phyloP scores from a whole-genome alignment of 30 jellyfish, hydroid and myxozoan genomes.

The Phacellophora camtschatica region DNA sequence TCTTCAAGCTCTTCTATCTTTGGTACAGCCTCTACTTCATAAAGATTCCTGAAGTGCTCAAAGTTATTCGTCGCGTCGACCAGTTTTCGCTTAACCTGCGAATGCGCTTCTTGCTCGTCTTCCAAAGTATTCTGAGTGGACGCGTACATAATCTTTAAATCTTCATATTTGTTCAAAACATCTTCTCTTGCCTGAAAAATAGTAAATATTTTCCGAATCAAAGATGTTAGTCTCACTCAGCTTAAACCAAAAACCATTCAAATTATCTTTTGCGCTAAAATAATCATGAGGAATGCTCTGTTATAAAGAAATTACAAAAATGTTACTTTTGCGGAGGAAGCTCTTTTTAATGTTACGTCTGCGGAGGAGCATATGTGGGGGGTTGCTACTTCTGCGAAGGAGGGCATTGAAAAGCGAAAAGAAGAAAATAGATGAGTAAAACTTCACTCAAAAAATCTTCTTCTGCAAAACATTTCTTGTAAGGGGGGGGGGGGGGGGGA shows the following conservation, averaged over 20 bases:
- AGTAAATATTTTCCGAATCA: not conserved
- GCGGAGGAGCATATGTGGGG: too few relatives aligned
- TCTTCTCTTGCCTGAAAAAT: slow-evolving; percentile 33
- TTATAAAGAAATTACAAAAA: not conserved
- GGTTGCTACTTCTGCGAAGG: too few relatives aligned
- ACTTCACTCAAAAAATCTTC: too few relatives aligned
- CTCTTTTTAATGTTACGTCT: not conserved
- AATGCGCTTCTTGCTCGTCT: slow-evolving; percentile 59
- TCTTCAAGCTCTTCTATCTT: slow-evolving; percentile 66
- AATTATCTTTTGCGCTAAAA: too few relatives aligned
- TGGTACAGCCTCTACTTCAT: slow-evolving; percentile 78
- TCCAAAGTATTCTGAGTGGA: slow-evolving; percentile 42
- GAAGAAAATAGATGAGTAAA: too few relatives aligned
- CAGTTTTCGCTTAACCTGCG: slow-evolving; percentile 34
- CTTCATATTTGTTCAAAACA: slow-evolving; percentile 42
- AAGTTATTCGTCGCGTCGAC: slow-evolving; percentile 49
- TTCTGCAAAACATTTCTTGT: too few relatives aligned
- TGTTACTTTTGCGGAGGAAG: not conserved
- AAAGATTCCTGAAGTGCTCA: slow-evolving; percentile 55
- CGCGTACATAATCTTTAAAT: slow-evolving; percentile 26
- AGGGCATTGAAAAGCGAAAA: too few relatives aligned
- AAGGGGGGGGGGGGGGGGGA: too few relatives aligned
- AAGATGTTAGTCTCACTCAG: too few relatives aligned
- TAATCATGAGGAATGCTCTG: not conserved
- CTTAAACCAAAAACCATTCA: too few relatives aligned